A percentile compares a stretch with the other conserved stretches of the same genome.
Evolutionary conservation across 2,797 vertebrate genomes (phyloP).

Genomic region (Sarcophilus harrisii): DNA sequence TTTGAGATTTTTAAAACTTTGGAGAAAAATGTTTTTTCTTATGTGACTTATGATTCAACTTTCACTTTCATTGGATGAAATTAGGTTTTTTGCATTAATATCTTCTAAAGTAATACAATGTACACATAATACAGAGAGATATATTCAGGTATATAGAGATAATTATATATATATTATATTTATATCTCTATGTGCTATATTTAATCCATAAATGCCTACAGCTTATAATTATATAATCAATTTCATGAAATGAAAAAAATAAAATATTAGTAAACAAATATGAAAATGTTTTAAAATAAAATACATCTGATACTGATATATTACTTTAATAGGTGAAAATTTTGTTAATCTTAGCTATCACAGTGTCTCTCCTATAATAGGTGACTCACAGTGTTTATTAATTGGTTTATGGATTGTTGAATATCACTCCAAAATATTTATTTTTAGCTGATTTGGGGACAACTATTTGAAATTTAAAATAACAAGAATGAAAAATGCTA

Average conservation of each 20-base stretch:
- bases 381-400: neutral
- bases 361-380: neutral
- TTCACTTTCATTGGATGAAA: neutral
- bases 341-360: conserved; percentile 5
- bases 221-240: neutral
- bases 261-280: neutral
- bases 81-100: neutral
- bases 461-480: neutral
- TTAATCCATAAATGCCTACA: neutral
- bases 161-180: neutral
- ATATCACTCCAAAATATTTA: conserved; percentile 34
- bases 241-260: neutral
- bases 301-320: conserved; percentile 7
- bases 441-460: conserved; percentile 32
- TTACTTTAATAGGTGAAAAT: neutral
- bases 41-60: neutral
- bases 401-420: neutral
- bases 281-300: conserved; percentile 18
- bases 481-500: conserved; percentile 11
- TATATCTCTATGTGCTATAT: neutral
- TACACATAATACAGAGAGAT: neutral
- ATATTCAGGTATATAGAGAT: neutral
- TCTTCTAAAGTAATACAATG: conserved; percentile 23
- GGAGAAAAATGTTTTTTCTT: neutral
- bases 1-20: neutral